phyloP scores from a whole-genome alignment of 2,113 vertebrate species.

The Menura novaehollandiae region DNA sequence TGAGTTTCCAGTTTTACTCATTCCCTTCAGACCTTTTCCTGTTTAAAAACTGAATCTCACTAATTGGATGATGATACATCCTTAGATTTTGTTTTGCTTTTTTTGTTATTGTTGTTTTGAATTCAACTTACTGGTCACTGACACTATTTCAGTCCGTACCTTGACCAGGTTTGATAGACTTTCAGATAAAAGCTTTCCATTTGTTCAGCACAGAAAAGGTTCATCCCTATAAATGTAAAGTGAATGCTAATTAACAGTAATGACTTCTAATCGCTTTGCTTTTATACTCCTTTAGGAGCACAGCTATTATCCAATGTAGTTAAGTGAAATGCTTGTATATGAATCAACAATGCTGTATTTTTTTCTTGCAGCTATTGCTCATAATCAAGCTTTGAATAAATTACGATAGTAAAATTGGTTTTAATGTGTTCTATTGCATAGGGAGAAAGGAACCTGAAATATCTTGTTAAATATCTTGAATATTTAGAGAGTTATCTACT shows the following conservation, averaged over 20 bases:
- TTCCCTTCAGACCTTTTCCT: constrained; percentile 79
- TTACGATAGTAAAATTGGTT: constrained; percentile 67
- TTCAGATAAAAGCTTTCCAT: constrained; percentile 71
- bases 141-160: constrained; percentile 61
- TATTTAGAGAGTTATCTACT: constrained; percentile 40
- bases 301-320: constrained; percentile 75
- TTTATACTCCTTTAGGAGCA: constrained; percentile 74
- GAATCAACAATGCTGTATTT: constrained; percentile 73
- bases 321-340: constrained; percentile 74
- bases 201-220: constrained; percentile 58
- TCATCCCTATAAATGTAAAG: constrained; percentile 72
- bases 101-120: constrained; percentile 52
- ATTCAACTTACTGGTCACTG: constrained; percentile 60
- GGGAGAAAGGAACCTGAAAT: constrained; percentile 52
- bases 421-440: constrained; percentile 64
- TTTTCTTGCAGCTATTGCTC: constrained; percentile 63
- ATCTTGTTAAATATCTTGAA: constrained; percentile 57
- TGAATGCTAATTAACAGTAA: constrained; percentile 79
- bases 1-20: constrained; percentile 78
- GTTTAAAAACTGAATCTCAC: constrained; percentile 75
- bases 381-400: constrained; percentile 74
- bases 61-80: constrained; percentile 78
- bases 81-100: constrained; percentile 35
- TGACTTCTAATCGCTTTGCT: constrained; percentile 79
- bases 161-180: constrained; percentile 65